Conservation (phyloP, 2,113 vertebrate species). For the Pedionomus torquatus region DNA sequence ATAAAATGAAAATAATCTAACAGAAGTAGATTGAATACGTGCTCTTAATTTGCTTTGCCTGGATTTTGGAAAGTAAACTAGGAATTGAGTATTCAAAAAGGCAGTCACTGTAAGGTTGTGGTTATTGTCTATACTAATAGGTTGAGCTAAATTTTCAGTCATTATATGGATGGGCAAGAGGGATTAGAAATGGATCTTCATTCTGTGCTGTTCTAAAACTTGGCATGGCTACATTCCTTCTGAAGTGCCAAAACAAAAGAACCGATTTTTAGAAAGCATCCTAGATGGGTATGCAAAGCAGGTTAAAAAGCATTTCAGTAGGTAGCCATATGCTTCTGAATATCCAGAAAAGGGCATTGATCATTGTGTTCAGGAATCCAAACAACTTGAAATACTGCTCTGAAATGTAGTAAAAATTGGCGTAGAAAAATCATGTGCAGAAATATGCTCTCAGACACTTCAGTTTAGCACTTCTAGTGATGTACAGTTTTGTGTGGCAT, state of each 20-base stretch:
- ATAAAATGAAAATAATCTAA: slow-evolving; percentile 1
- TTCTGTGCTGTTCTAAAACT: slow-evolving; percentile 49
- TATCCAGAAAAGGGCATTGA: neutral
- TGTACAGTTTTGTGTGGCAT: neutral
- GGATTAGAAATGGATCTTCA: slow-evolving; percentile 71
- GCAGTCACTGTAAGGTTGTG: slow-evolving; percentile 54
- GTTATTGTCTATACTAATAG: slow-evolving; percentile 70
- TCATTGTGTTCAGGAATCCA: neutral
- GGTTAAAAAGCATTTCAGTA: slow-evolving; percentile 6
- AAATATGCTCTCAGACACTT: neutral
- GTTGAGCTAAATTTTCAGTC: slow-evolving; percentile 61
- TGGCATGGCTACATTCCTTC: slow-evolving; percentile 46
- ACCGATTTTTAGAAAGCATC: neutral
- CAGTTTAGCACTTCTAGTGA: neutral
- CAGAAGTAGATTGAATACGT: slow-evolving; percentile 30
- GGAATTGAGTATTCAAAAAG: slow-evolving; percentile 57
- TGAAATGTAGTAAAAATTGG: slow-evolving; percentile 45
- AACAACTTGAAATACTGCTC: neutral
- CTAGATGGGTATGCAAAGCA: neutral
- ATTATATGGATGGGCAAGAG: slow-evolving; percentile 60
- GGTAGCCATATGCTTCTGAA: neutral
- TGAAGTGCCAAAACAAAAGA: slow-evolving; percentile 35
- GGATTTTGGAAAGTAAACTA: slow-evolving; percentile 68
- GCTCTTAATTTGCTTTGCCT: slow-evolving; percentile 60
- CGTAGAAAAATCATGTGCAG: slow-evolving; percentile 1